Evolutionary conservation across 2,113 vertebrate species (phyloP), one percentile per base, ranked within the genome.

Genomic region (Crypturellus undulatus): DNA sequence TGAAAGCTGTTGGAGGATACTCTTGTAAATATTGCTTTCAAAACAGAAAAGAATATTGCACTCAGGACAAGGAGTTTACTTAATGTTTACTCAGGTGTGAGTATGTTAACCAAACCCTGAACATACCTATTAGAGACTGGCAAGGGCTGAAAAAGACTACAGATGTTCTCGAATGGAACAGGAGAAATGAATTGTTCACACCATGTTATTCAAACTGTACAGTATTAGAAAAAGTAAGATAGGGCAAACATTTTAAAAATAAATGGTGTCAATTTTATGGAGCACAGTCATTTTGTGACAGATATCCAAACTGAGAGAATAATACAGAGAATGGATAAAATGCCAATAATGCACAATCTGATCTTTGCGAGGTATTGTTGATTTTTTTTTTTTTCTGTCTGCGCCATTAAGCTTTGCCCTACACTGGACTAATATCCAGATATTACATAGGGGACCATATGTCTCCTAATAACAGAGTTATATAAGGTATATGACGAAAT

Each of bases 131-230:
- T 45, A 40, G 8, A 34, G 18, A 69, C 38, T 25, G 11, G 1
- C 10, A 47, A 45, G 42, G 30, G 45, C 10, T 68, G 42, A 22
- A 32, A 8, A 42, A 45, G 30, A 45, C 28, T 52, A 54, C 3
- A 8, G 4, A 40, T 65, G 2, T 78, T 73, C 40, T 82, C 18
- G 18, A 15, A 19, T 43, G 1, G 1, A 72, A 67, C 0, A 2
- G 9, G 28, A 81, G n/a, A 32, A 72, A 82, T 10, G 86, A 77
- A 78, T 43, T 63, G 5, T 67, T 12, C 10, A 51, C 2, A 10
- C 10, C 58, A 34, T 52, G 12, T 20, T 68, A 79, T 25, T 4
- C 5, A 51, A 45, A 45, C 68, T n/a, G 25, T 22, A 17, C 26
- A 54, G 52, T 60, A 15, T 71, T 64, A 38, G 9, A 72, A 10